These are phyloP conservation scores for Elaphurus davidianus DNA, from an alignment of 2,113 vertebrate species.

Conservation along the genomic window DNA sequence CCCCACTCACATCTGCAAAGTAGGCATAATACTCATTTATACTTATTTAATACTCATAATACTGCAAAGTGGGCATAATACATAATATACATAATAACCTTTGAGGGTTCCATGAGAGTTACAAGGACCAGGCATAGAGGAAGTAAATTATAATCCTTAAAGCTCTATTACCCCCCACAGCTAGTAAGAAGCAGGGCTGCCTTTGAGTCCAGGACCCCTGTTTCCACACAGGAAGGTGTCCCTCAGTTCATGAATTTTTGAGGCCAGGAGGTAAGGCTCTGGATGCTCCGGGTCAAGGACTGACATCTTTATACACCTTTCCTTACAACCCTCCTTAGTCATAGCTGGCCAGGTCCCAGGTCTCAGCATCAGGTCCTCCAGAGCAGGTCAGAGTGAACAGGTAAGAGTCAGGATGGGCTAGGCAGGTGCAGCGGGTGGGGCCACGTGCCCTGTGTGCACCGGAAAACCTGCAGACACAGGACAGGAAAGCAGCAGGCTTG, in stretches of 20 bases:
- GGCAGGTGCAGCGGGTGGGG: background rate
- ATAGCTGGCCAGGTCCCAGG: background rate
- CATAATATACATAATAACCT: background rate
- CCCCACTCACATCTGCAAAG: background rate
- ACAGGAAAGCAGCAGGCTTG: background rate
- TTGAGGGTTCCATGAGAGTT: background rate
- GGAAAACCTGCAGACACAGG: background rate
- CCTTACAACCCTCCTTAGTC: background rate
- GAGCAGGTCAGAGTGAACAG: background rate
- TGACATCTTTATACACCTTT: background rate
- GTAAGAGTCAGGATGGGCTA: background rate
- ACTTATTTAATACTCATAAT: background rate
- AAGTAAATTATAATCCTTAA: background rate
- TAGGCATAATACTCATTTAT: background rate
- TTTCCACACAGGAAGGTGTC: background rate
- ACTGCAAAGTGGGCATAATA: background rate
- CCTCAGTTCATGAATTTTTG: background rate
- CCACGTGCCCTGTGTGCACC: background rate
- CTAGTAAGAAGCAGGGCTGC: background rate
- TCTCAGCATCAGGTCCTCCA: background rate
- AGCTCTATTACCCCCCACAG: background rate
- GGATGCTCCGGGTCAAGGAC: background rate
- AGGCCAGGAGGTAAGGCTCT: background rate
- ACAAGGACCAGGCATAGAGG: background rate
- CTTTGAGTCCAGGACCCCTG: background rate